Conservation (phyloP, 2,797 vertebrate species). For the Amblyopsis hoosieri region DNA sequence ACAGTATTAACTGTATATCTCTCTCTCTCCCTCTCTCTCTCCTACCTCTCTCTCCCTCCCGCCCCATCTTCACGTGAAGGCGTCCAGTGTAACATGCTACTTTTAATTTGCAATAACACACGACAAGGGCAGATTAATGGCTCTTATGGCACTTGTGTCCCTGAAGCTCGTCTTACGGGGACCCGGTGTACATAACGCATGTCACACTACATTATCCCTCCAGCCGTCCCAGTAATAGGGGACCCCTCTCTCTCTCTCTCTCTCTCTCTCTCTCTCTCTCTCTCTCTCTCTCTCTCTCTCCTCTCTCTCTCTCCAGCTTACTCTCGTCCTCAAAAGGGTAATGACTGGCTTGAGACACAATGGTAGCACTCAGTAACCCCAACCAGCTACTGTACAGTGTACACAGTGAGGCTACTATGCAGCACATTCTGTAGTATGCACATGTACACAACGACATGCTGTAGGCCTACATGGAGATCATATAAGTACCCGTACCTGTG, state of each 20-base stretch:
- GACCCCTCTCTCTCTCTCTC: slow-evolving; percentile 60
- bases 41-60: slow-evolving; percentile 28
- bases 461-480: too few relatives aligned
- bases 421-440: not conserved
- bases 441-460: too few relatives aligned
- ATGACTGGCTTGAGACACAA: slow-evolving; percentile 64
- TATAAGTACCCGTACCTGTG: not conserved
- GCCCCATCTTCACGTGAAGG: slow-evolving; percentile 80
- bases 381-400: not conserved
- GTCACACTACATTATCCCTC: slow-evolving; percentile 83
- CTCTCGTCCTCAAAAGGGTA: slow-evolving; percentile 71
- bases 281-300: too few relatives aligned
- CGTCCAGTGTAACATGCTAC: slow-evolving; percentile 90
- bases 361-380: slow-evolving; percentile 20
- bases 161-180: slow-evolving; percentile 76
- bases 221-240: slow-evolving; percentile 78
- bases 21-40: slow-evolving; percentile 28
- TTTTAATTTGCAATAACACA: slow-evolving; percentile 97
- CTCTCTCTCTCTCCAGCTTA: not conserved
- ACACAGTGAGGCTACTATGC: slow-evolving; percentile 11
- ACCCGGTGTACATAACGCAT: slow-evolving; percentile 81
- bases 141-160: slow-evolving; percentile 86
- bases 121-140: slow-evolving; percentile 89
- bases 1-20: slow-evolving; percentile 12
- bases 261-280: too few relatives aligned